phyloP scores from a whole-genome alignment of 2,113 vertebrate genomes.

The Petrocephalus microphthalmus region DNA sequence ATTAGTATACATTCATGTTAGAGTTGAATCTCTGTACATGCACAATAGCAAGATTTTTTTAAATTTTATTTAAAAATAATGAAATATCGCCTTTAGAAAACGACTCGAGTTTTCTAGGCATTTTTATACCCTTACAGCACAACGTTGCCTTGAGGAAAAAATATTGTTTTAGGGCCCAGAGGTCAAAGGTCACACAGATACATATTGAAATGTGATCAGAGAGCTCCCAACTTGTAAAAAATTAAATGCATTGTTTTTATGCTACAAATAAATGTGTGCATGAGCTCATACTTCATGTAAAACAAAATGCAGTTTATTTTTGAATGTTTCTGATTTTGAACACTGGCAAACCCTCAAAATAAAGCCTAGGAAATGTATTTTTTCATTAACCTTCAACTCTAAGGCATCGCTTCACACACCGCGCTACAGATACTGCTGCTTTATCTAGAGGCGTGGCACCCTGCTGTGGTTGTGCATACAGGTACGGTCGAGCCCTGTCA shows the following conservation, averaged over 20 bases:
- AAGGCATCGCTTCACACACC: not conserved
- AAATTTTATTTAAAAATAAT: not conserved
- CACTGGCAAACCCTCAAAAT: not conserved
- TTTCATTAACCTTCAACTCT: not conserved
- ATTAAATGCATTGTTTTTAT: not conserved
- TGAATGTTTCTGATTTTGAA: not conserved
- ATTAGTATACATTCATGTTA: not conserved
- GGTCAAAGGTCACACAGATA: not conserved
- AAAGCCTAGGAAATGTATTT: not conserved
- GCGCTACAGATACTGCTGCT: not conserved
- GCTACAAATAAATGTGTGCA: not conserved
- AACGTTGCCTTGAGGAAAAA: not conserved
- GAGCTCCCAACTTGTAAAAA: not conserved
- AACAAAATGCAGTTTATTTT: not conserved
- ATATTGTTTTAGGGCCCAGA: not conserved
- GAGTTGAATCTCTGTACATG: not conserved
- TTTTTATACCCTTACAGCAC: not conserved
- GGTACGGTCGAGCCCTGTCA: not conserved
- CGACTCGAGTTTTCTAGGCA: not conserved
- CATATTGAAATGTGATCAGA: not conserved
- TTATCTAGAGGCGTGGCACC: not conserved
- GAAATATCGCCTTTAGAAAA: not conserved
- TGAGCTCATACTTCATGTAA: not conserved
- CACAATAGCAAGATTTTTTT: not conserved
- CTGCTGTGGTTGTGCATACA: not conserved